Percentiles rank a stretch among this genome's conserved stretches.
phyloP scores from a whole-genome alignment of 1,140 invertebrate species.

The Theocolax elegans region DNA sequence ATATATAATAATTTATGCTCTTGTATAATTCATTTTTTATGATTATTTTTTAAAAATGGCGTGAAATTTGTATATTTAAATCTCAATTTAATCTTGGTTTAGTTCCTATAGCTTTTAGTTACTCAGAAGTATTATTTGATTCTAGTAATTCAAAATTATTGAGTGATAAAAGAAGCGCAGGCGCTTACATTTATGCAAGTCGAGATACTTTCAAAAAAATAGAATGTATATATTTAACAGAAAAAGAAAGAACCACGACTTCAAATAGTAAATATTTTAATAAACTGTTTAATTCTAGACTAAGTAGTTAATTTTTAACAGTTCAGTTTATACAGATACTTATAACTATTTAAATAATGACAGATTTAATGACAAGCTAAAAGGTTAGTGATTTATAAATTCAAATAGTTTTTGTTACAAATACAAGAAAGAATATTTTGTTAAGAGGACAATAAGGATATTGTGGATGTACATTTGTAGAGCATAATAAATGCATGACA shows the following conservation, averaged over 20 bases:
- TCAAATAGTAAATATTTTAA: neutral
- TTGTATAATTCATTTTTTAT: too few species aligned
- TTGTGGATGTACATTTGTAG: neutral
- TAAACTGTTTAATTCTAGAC: slow-evolving; percentile 4
- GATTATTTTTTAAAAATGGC: too few species aligned
- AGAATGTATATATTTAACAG: slow-evolving; percentile 18
- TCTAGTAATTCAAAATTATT: neutral
- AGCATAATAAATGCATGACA: slow-evolving; percentile 43
- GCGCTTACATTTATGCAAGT: slow-evolving; percentile 19
- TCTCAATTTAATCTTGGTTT: too few species aligned
- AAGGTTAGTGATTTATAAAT: neutral
- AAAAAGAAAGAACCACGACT: neutral
- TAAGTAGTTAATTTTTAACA: too few species aligned
- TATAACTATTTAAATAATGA: too few species aligned
- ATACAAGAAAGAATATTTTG: slow-evolving; percentile 31
- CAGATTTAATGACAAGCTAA: too few species aligned
- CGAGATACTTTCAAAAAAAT: slow-evolving; percentile 24
- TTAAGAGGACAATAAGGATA: slow-evolving; percentile 20
- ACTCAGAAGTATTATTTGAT: neutral
- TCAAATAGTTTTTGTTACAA: slow-evolving; percentile 5
- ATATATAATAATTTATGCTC: too few species aligned
- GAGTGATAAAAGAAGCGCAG: slow-evolving; percentile 14
- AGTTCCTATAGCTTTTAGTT: slow-evolving; percentile 23
- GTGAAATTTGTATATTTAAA: too few species aligned
- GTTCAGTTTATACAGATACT: too few species aligned